Evolutionary conservation across 2,797 vertebrate species (phyloP).

Genomic region (Caiman crocodilus): DNA sequence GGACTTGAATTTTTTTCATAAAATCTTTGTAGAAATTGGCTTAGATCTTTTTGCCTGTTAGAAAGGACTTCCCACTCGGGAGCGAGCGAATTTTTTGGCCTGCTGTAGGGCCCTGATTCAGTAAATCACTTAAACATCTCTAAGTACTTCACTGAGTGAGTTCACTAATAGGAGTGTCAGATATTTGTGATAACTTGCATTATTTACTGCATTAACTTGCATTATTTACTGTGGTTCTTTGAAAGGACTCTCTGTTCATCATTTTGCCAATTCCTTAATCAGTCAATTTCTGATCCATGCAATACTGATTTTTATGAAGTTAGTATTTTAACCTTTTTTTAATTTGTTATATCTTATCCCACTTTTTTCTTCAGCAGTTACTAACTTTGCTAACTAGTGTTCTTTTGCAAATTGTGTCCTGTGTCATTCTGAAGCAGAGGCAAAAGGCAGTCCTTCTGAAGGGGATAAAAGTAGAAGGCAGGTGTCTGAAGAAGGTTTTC

Average conservation of each 20-base stretch:
- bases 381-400: not conserved
- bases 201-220: not conserved
- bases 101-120: not conserved
- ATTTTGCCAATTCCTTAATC: not conserved
- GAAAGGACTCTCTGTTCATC: not conserved
- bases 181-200: not conserved
- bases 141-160: not conserved
- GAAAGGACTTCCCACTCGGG: not conserved
- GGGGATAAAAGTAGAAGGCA: not conserved
- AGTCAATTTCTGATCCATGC: not conserved
- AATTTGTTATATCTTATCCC: not conserved
- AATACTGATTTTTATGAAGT: not conserved
- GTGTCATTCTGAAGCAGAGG: not conserved
- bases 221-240: not conserved
- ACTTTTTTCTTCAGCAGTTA: not conserved
- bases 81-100: not conserved
- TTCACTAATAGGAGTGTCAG: not conserved
- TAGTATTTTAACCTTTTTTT: not conserved
- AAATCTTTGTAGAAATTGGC: not conserved
- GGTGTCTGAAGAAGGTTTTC: not conserved
- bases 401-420: not conserved
- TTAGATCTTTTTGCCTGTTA: not conserved
- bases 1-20: not conserved
- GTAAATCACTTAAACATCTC: not conserved
- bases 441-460: not conserved